Conservation (phyloP, 2,113 vertebrate species). For the Melanerpes formicivorus region DNA sequence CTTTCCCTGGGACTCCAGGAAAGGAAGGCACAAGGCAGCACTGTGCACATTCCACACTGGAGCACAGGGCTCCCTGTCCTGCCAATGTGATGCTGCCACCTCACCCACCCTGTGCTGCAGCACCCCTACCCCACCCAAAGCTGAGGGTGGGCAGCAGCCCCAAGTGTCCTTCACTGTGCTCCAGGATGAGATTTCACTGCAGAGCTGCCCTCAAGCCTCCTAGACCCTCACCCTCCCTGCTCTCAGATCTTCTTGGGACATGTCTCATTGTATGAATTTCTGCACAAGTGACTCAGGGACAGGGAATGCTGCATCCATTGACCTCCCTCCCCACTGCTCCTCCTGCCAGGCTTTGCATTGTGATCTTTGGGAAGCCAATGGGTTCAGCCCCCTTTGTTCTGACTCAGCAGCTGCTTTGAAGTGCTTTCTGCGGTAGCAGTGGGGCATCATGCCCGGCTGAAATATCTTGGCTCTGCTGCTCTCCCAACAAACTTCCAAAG, state of each 20-base stretch:
- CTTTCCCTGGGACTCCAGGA: background rate
- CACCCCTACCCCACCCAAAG: background rate
- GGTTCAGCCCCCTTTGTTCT: constrained; percentile 52
- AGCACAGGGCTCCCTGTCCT: background rate
- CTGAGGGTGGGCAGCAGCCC: background rate
- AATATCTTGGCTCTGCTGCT: constrained; percentile 66
- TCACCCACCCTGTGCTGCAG: background rate
- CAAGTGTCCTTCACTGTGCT: background rate
- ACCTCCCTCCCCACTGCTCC: background rate
- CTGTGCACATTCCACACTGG: background rate
- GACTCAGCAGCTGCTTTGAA: constrained; percentile 67
- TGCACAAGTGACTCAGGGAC: constrained; percentile 37
- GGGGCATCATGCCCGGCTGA: constrained; percentile 62
- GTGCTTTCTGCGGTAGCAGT: constrained; percentile 44
- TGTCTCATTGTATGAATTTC: background rate
- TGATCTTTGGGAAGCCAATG: constrained; percentile 34
- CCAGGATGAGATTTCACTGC: background rate
- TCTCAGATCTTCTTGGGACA: background rate
- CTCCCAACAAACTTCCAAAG: constrained; percentile 65
- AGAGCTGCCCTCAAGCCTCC: background rate
- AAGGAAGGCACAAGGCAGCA: background rate
- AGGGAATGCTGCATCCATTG: constrained; percentile 28
- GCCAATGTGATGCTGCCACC: rapidly evolving
- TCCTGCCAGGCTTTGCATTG: constrained; percentile 4
- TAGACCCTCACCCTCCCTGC: background rate